Evolutionary conservation across 2,888 invertebrate species (phyloP).

Genomic region (Hoplodrina ambigua): DNA sequence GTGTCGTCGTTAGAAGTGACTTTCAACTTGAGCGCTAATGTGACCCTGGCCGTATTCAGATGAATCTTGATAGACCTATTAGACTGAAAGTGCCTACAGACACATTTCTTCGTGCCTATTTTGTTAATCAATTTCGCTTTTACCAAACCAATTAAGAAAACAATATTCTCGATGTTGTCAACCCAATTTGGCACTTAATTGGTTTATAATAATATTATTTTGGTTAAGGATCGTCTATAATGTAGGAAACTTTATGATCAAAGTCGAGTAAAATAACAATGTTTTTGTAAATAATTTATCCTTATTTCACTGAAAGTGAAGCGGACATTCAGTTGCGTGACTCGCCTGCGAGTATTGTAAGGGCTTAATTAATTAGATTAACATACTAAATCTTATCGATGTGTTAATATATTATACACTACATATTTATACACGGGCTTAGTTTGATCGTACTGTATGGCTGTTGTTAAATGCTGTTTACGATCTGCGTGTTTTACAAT

Average conservation of each 20-base stretch:
- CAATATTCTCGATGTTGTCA: slow-evolving; percentile 2
- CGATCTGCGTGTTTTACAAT: slow-evolving; percentile 24
- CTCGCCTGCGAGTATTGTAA: slow-evolving; percentile 23
- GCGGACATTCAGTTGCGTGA: slow-evolving; percentile 45
- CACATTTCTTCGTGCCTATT: background rate
- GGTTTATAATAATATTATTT: background rate
- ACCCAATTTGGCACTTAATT: slow-evolving; percentile 11
- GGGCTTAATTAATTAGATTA: slow-evolving; percentile 58
- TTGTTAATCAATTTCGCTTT: slow-evolving; percentile 7
- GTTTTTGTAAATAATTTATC: slow-evolving; percentile 25
- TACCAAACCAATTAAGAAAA: slow-evolving; percentile 1
- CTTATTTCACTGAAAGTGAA: slow-evolving; percentile 21
- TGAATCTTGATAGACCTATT: slow-evolving; percentile 19
- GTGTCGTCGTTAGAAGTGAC: slow-evolving; percentile 20
- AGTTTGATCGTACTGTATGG: slow-evolving; percentile 10
- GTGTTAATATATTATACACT: slow-evolving; percentile 40
- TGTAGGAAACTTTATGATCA: background rate
- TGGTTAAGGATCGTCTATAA: background rate
- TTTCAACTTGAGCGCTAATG: slow-evolving; percentile 28
- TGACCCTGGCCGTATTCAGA: slow-evolving; percentile 20
- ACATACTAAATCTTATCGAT: slow-evolving; percentile 50
- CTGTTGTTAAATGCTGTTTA: slow-evolving; percentile 13
- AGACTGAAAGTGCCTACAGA: slow-evolving; percentile 7
- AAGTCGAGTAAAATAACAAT: background rate
- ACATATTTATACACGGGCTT: slow-evolving; percentile 22